phyloP scores from a whole-genome alignment of 2,797 vertebrate genomes.

The Synaphobranchus kaupii region DNA sequence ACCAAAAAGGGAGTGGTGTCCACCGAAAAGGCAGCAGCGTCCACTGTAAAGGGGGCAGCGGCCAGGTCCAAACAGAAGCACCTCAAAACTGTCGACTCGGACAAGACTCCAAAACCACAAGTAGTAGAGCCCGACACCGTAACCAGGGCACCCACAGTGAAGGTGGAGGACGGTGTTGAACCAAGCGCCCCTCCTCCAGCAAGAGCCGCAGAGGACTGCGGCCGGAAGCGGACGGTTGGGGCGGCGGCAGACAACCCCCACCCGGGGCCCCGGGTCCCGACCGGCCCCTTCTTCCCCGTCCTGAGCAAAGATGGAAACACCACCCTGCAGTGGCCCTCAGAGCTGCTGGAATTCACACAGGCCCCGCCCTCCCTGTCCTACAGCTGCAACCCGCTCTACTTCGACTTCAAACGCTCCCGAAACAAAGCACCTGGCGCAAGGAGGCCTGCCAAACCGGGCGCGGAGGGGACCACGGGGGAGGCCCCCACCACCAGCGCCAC shows the following conservation, averaged over 20 bases:
- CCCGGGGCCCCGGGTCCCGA: slow-evolving; percentile 82
- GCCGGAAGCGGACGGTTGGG: slow-evolving; percentile 29
- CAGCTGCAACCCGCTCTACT: slow-evolving; percentile 97
- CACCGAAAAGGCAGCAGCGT: too few relatives aligned
- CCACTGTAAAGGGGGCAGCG: background rate
- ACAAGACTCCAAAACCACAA: slow-evolving; percentile 10
- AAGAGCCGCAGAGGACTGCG: slow-evolving; percentile 66
- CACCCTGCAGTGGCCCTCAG: slow-evolving; percentile 96
- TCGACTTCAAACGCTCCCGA: slow-evolving; percentile 94
- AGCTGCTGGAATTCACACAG: slow-evolving; percentile 96
- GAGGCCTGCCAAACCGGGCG: slow-evolving; percentile 61
- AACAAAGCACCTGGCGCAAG: slow-evolving; percentile 78
- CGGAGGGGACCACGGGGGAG: slow-evolving; percentile 65
- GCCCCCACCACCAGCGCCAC: slow-evolving; percentile 52
- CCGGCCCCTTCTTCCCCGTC: slow-evolving; percentile 91
- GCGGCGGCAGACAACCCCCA: slow-evolving; percentile 19
- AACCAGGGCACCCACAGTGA: slow-evolving; percentile 61
- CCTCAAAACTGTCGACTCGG: background rate
- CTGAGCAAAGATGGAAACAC: slow-evolving; percentile 97
- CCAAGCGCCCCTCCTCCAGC: slow-evolving; percentile 33
- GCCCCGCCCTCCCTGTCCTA: slow-evolving; percentile 90
- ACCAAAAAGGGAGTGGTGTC: background rate
- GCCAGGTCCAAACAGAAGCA: slow-evolving; percentile 33
- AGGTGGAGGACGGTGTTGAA: slow-evolving; percentile 59
- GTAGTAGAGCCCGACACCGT: slow-evolving; percentile 47